Evolutionary conservation across 2,888 invertebrate species (phyloP).

Genomic region (Calameuta pallipes): DNA sequence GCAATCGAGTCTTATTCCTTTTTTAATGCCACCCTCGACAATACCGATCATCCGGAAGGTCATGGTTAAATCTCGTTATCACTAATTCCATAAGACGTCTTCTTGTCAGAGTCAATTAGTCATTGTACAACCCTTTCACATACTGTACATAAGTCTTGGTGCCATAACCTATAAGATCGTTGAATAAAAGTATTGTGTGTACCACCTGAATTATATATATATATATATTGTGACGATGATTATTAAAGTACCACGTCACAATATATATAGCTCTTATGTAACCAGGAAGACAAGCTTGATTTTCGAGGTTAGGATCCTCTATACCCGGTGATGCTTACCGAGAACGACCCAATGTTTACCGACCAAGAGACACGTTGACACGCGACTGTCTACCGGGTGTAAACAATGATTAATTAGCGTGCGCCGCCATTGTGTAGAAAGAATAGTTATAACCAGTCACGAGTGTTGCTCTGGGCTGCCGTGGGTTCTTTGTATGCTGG

Average conservation of each 20-base stretch:
- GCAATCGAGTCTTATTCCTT: constrained; percentile 25
- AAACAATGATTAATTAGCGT: constrained; percentile 56
- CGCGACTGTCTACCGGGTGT: constrained; percentile 35
- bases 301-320: neutral
- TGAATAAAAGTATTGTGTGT: neutral
- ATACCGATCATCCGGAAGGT: neutral
- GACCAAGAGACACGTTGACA: constrained; percentile 30
- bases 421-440: constrained; percentile 39
- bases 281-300: neutral
- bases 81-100: constrained; percentile 25
- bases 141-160: neutral
- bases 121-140: neutral
- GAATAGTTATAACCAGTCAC: constrained; percentile 24
- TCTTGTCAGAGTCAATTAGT: neutral
- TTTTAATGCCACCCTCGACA: neutral
- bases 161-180: neutral
- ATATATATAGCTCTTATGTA: neutral
- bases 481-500: constrained; percentile 32
- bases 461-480: constrained; percentile 21
- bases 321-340: neutral
- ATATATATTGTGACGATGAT: too few species aligned
- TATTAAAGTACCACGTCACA: too few species aligned
- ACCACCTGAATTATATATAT: neutral
- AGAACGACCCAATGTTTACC: constrained; percentile 21
- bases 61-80: constrained; percentile 29